A percentile compares a stretch with the other conserved stretches of the same genome.
phyloP scores from a whole-genome alignment of 2,113 vertebrate genomes.

The Vireo altiloquus region DNA sequence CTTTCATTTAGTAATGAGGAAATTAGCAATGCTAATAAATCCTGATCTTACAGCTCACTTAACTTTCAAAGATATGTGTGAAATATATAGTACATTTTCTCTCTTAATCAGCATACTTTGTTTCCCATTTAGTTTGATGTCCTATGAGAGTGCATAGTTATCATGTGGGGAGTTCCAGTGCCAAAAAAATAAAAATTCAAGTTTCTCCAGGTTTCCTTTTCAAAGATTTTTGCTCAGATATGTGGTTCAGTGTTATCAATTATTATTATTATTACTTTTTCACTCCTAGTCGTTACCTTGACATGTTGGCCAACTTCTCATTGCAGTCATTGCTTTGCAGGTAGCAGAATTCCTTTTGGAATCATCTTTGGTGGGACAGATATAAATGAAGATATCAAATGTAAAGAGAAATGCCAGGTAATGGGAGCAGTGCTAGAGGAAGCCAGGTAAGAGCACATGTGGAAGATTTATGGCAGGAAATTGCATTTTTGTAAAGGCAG shows the following conservation, averaged over 20 bases:
- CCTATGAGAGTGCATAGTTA: background rate
- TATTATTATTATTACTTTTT: background rate
- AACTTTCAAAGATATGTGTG: background rate
- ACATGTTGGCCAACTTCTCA: background rate
- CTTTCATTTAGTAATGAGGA: background rate
- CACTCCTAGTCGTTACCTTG: background rate
- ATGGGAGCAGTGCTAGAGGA: slow-evolving; percentile 87
- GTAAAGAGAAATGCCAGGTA: slow-evolving; percentile 76
- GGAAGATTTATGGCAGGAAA: background rate
- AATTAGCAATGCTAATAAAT: slow-evolving; percentile 6
- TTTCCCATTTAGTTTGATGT: background rate
- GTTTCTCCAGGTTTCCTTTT: background rate
- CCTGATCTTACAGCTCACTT: background rate
- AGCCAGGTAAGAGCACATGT: slow-evolving; percentile 79
- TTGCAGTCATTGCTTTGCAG: slow-evolving; percentile 59
- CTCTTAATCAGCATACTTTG: background rate
- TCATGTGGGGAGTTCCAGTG: background rate
- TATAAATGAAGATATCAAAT: slow-evolving; percentile 89
- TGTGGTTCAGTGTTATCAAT: background rate
- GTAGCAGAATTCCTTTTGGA: slow-evolving; percentile 83
- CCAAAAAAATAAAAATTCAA: background rate
- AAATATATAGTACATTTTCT: background rate
- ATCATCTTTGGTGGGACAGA: slow-evolving; percentile 95
- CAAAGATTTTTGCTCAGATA: background rate
- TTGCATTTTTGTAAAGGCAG: background rate